Evolutionary conservation across 92 coral and sea anemone species (phyloP).

Genomic region (Paramuricea clavata): DNA sequence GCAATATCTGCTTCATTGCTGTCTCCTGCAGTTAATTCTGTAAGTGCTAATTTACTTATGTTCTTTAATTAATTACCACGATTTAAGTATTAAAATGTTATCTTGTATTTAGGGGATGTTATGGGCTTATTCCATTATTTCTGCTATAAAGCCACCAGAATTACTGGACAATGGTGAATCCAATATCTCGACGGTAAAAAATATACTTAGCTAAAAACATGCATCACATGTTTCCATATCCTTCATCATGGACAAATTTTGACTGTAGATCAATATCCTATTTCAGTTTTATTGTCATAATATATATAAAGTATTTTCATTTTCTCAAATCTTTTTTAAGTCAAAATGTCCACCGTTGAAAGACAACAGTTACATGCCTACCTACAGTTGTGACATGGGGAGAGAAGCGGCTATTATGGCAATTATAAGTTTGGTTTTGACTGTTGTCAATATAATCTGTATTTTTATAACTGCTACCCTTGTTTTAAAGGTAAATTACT

Average conservation of each 20-base stretch:
- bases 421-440: conserved; percentile 31
- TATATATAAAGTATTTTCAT: not conserved
- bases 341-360: conserved; percentile 20
- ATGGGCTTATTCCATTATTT: conserved; percentile 27
- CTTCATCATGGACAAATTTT: too few relatives aligned
- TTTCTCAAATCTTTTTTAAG: not conserved
- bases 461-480: conserved; percentile 27
- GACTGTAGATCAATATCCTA: too few relatives aligned
- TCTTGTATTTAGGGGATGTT: conserved; percentile 21
- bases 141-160: conserved; percentile 32
- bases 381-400: conserved; percentile 43
- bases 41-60: too few relatives aligned
- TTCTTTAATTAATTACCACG: too few relatives aligned
- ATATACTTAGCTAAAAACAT: not conserved
- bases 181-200: not conserved
- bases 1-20: conserved; percentile 49
- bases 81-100: not conserved
- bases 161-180: not conserved
- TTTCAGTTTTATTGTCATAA: too few relatives aligned
- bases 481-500: conserved; percentile 42
- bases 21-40: conserved; percentile 45
- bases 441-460: conserved; percentile 38
- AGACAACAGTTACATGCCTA: conserved; percentile 38
- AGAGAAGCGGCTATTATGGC: conserved; percentile 43
- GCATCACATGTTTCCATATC: not conserved